These are phyloP conservation scores for Heliconius ismenius DNA, from an alignment of 2,888 invertebrate genomes.

Conservation along the genomic window DNA sequence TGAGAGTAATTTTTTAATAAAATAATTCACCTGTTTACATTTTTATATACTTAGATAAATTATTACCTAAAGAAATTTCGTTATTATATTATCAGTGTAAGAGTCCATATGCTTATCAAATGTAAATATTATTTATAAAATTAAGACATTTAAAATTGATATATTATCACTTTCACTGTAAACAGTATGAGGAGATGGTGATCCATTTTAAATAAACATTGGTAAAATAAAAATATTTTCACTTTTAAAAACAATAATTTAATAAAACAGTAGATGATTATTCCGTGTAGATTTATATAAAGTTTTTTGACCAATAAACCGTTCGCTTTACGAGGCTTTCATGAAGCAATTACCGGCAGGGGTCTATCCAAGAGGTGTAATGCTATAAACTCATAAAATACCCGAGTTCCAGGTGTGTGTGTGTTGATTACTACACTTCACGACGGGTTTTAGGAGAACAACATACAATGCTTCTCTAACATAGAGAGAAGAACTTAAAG, in stretches of 20 bases:
- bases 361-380: slow-evolving; percentile 73
- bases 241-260: slow-evolving; percentile 15
- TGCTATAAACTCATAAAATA: slow-evolving; percentile 77
- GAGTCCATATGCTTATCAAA: not conserved
- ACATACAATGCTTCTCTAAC: slow-evolving; percentile 35
- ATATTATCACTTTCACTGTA: no score
- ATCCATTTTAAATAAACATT: no score
- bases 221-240: not conserved
- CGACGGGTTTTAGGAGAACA: slow-evolving; percentile 40
- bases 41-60: not conserved
- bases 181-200: no score
- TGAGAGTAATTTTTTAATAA: not conserved
- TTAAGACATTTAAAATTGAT: no score
- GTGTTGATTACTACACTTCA: slow-evolving; percentile 39
- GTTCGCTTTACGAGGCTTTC: slow-evolving; percentile 64
- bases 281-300: slow-evolving; percentile 43
- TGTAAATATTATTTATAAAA: no score
- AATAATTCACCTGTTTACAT: not conserved
- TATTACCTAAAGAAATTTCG: not conserved
- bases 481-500: not conserved
- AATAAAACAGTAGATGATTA: slow-evolving; percentile 42
- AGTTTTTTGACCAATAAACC: slow-evolving; percentile 62
- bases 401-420: slow-evolving; percentile 67
- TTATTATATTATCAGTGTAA: not conserved
- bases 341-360: slow-evolving; percentile 74